phyloP scores from a whole-genome alignment of 1,140 invertebrate species.

The Drosophila auraria region DNA sequence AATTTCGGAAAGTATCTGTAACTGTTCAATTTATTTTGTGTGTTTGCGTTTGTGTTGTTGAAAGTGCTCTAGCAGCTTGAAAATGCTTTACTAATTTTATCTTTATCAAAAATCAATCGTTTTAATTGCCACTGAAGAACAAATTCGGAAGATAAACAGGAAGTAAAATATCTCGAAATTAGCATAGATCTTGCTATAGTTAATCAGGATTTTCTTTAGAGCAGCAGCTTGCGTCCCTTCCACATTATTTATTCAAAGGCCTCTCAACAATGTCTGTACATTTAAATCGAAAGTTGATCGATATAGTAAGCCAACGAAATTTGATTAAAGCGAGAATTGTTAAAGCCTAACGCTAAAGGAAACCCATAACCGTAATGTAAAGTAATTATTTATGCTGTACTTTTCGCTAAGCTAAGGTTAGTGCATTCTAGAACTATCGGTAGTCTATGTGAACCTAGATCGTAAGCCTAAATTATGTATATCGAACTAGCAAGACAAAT shows the following conservation, averaged over 20 bases:
- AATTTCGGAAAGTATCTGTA: slow-evolving; percentile 27
- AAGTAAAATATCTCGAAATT: slow-evolving; percentile 58
- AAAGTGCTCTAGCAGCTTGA: slow-evolving; percentile 66
- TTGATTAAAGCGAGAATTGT: slow-evolving; percentile 62
- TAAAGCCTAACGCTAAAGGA: slow-evolving; percentile 54
- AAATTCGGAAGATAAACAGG: slow-evolving; percentile 81
- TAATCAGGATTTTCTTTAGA: slow-evolving; percentile 43
- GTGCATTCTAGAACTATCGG: slow-evolving; percentile 84
- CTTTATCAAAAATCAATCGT: slow-evolving; percentile 58
- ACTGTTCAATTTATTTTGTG: slow-evolving; percentile 53
- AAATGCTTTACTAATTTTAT: slow-evolving; percentile 76
- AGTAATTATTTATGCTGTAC: slow-evolving; percentile 84
- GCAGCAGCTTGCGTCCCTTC: slow-evolving; percentile 8
- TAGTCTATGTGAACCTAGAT: slow-evolving; percentile 79
- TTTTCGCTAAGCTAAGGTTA: slow-evolving; percentile 84
- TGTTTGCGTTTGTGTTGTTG: slow-evolving; percentile 70
- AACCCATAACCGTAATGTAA: slow-evolving; percentile 70
- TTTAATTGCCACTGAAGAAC: slow-evolving; percentile 57
- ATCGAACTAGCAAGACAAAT: slow-evolving; percentile 78
- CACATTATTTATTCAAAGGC: slow-evolving; percentile 46
- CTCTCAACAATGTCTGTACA: slow-evolving; percentile 53
- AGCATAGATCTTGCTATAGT: slow-evolving; percentile 46
- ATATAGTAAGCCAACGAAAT: slow-evolving; percentile 41
- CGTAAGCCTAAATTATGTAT: slow-evolving; percentile 79
- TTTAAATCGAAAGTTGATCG: slow-evolving; percentile 24